phyloP scores from a whole-genome alignment of 2,797 vertebrate genomes.

The Morus bassanus region DNA sequence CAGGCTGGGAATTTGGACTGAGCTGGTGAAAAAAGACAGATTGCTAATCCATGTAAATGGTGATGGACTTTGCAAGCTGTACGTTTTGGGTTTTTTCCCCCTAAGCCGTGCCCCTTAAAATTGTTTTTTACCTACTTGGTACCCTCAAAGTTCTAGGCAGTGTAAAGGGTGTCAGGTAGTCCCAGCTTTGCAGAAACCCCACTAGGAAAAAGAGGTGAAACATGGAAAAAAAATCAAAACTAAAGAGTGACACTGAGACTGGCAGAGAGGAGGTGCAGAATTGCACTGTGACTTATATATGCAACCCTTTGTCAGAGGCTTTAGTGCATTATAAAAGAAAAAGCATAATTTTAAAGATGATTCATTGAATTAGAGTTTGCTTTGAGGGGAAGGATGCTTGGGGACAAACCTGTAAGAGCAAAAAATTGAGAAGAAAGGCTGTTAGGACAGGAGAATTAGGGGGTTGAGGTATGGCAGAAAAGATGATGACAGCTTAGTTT shows the following conservation, averaged over 20 bases:
- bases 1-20: constrained; percentile 20
- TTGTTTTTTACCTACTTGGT: background rate
- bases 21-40: background rate
- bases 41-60: constrained; percentile 6
- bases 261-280: background rate
- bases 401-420: constrained; percentile 1
- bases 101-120: background rate
- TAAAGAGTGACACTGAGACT: background rate
- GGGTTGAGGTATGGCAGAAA: constrained; percentile 9
- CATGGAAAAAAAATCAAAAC: background rate
- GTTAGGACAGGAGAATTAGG: background rate
- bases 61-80: background rate
- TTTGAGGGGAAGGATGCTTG: constrained; percentile 19
- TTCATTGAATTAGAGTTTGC: constrained; percentile 12
- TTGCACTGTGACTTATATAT: background rate
- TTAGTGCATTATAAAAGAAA: constrained; percentile 9
- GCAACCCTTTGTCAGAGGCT: background rate
- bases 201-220: background rate
- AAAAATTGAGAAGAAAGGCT: constrained; percentile 21
- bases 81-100: background rate
- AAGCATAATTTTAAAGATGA: background rate
- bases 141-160: background rate
- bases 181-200: background rate
- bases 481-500: constrained; percentile 48
- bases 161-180: background rate